Conservation (phyloP, 2,888 invertebrate genomes). For the Anticlea derivata region DNA sequence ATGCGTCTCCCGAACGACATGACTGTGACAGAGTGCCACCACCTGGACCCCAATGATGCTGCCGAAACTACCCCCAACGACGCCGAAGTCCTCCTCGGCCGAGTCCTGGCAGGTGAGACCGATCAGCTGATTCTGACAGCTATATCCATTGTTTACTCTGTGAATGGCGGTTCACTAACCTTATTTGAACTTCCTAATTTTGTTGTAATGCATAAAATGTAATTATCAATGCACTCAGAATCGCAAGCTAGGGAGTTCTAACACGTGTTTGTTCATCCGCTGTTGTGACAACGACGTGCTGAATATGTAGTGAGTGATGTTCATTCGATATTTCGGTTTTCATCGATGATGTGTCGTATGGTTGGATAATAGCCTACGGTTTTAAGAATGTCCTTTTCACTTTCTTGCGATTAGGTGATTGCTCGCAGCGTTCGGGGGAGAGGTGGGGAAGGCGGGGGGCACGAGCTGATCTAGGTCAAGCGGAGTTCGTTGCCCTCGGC, state of each 20-base stretch:
- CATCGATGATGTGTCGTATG: slow-evolving; percentile 18
- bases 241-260: slow-evolving; percentile 20
- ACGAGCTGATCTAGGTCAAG: slow-evolving; percentile 76
- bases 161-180: slow-evolving; percentile 41
- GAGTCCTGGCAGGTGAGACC: slow-evolving; percentile 77
- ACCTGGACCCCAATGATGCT: slow-evolving; percentile 51
- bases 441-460: slow-evolving; percentile 43
- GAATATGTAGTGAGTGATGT: slow-evolving; percentile 15
- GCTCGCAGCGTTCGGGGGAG: slow-evolving; percentile 33
- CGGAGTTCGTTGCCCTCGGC: slow-evolving; percentile 83
- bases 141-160: slow-evolving; percentile 39
- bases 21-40: slow-evolving; percentile 77
- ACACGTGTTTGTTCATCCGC: slow-evolving; percentile 21
- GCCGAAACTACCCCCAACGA: slow-evolving; percentile 54
- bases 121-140: slow-evolving; percentile 58
- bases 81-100: slow-evolving; percentile 73
- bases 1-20: slow-evolving; percentile 74
- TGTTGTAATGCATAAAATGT: slow-evolving; percentile 24
- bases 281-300: slow-evolving; percentile 17
- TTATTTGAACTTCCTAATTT: slow-evolving; percentile 35
- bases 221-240: slow-evolving; percentile 23
- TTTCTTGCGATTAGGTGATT: slow-evolving; percentile 59
- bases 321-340: slow-evolving; percentile 1
- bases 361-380: slow-evolving; percentile 40
- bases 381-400: slow-evolving; percentile 71